Conservation (phyloP, 1,140 invertebrate species). For the Drosophila micromelanica region DNA sequence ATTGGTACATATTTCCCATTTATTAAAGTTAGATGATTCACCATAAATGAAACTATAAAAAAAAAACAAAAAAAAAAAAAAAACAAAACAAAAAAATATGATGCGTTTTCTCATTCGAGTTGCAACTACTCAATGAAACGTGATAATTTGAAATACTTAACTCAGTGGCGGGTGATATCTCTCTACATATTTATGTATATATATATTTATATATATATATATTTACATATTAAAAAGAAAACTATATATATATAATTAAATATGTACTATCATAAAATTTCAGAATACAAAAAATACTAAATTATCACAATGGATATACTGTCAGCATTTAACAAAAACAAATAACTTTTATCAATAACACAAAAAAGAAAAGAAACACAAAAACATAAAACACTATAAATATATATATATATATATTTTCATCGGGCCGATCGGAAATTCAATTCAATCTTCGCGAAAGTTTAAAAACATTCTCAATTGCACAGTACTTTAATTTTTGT, state of each 20-base stretch:
- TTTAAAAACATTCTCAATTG: conserved; percentile 7
- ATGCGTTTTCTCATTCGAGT: conserved; percentile 69
- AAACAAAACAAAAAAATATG: conserved; percentile 4
- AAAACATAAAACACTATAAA: background rate
- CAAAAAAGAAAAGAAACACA: conserved; percentile 5
- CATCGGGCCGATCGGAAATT: conserved; percentile 15
- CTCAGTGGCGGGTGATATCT: conserved; percentile 78
- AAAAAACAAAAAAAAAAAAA: conserved; percentile 4
- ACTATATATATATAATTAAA: background rate
- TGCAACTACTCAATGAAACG: conserved; percentile 62
- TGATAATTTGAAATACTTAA: conserved; percentile 77
- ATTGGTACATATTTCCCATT: conserved; percentile 51
- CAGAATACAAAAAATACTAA: conserved; percentile 26
- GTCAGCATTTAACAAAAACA: conserved; percentile 32
- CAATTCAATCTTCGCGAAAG: conserved; percentile 6
- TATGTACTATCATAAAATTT: conserved; percentile 37
- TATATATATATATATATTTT: conserved; percentile 34
- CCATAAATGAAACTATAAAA: conserved; percentile 61
- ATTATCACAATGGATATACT: conserved; percentile 42
- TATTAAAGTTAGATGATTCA: conserved; percentile 79
- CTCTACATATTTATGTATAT: conserved; percentile 23
- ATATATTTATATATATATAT: conserved; percentile 19
- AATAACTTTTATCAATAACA: conserved; percentile 26
- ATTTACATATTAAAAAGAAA: conserved; percentile 12
- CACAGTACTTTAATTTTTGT: background rate